Percentiles rank a stretch among this genome's conserved stretches.
These are phyloP conservation scores for Drosophila birchii DNA, from an alignment of 2,888 invertebrate genomes.

Conservation along the genomic window DNA sequence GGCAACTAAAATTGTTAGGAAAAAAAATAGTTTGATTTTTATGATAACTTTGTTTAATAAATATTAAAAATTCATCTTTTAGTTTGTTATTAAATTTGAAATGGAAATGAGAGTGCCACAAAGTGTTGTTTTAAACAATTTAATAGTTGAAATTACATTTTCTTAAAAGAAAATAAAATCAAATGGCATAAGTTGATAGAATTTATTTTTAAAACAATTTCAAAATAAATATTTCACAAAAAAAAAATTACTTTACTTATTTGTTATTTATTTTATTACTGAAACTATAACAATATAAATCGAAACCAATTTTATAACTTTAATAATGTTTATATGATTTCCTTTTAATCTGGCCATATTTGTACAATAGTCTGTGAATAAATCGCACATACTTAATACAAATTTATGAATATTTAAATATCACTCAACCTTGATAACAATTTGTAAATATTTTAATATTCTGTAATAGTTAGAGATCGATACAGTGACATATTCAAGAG, in stretches of 20 bases:
- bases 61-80: not conserved
- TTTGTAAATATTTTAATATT: too few relatives aligned
- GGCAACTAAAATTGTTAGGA: constrained; percentile 1
- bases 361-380: not conserved
- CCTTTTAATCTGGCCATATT: not conserved
- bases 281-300: too few relatives aligned
- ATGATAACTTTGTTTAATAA: not conserved
- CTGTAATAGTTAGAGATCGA: too few relatives aligned
- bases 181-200: too few relatives aligned
- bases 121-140: not conserved
- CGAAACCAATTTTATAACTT: not conserved
- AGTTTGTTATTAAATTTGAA: not conserved
- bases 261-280: too few relatives aligned
- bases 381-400: not conserved
- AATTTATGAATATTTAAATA: not conserved
- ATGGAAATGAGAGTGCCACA: not conserved
- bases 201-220: too few relatives aligned
- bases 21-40: not conserved
- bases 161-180: too few relatives aligned
- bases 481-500: not conserved
- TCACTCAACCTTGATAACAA: too few relatives aligned
- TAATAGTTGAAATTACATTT: not conserved
- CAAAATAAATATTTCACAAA: too few relatives aligned
- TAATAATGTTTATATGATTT: not conserved
- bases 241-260: too few relatives aligned